phyloP scores from a whole-genome alignment of 2,888 invertebrate species.

The Drosophila pegasa region DNA sequence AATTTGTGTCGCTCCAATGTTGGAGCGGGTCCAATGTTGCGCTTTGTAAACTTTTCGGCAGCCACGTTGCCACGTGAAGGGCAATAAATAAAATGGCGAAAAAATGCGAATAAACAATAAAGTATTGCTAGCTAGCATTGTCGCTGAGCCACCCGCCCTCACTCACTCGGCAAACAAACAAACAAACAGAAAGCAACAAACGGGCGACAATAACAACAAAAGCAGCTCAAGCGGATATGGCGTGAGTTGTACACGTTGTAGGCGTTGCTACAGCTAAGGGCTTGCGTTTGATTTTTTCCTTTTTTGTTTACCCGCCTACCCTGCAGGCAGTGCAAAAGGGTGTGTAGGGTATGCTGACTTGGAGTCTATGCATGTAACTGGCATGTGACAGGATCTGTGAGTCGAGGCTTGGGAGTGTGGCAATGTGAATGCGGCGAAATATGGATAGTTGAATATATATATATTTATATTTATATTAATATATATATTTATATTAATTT shows the following conservation, averaged over 20 bases:
- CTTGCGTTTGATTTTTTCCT: conserved; percentile 6
- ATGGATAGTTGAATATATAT: too few relatives aligned
- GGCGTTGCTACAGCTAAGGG: conserved; percentile 53
- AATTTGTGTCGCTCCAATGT: conserved; percentile 57
- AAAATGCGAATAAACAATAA: conserved; percentile 79
- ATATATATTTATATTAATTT: too few relatives aligned
- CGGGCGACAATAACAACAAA: conserved; percentile 32
- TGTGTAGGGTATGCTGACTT: background rate
- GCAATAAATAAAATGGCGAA: conserved; percentile 76
- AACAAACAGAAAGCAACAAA: conserved; percentile 45
- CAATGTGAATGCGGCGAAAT: background rate
- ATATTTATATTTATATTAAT: too few relatives aligned
- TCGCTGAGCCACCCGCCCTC: conserved; percentile 16
- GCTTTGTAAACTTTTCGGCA: conserved; percentile 45
- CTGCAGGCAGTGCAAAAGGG: background rate
- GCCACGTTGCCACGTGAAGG: conserved; percentile 68
- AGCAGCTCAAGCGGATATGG: conserved; percentile 62
- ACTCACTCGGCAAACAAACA: conserved; percentile 41
- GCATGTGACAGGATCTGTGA: background rate
- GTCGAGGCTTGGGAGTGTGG: background rate
- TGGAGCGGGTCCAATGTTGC: conserved; percentile 60
- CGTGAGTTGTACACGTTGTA: conserved; percentile 70
- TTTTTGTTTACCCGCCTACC: conserved; percentile 3
- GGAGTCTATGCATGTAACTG: background rate
- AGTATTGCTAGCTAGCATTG: conserved; percentile 62